Percentiles rank a stretch among this genome's conserved stretches.
Evolutionary conservation across 2,797 vertebrate genomes (phyloP).

Genomic region (Capromys pilorides): DNA sequence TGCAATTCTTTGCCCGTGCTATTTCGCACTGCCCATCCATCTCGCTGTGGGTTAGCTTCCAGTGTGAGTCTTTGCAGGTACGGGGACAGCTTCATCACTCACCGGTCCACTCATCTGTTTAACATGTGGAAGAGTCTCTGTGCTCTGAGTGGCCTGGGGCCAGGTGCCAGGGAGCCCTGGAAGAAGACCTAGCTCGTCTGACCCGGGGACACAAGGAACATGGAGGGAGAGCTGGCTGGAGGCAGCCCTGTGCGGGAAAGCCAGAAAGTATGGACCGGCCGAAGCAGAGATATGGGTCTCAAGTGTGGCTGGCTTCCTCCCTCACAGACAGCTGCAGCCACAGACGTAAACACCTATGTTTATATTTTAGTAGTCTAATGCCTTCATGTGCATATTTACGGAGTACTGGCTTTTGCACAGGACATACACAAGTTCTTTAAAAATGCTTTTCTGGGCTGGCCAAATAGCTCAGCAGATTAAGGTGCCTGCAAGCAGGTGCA

Average conservation of each 20-base stretch:
- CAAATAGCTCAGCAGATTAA: no score
- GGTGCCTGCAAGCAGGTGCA: no score
- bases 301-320: background rate
- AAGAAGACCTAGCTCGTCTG: rapidly evolving
- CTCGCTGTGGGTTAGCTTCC: background rate
- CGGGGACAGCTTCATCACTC: rapidly evolving
- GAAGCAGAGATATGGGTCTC: rapidly evolving
- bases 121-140: rapidly evolving
- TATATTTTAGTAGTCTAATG: background rate
- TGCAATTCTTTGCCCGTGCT: background rate
- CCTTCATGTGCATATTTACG: background rate
- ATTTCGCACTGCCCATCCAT: background rate
- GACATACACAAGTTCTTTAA: background rate
- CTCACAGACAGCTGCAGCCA: rapidly evolving
- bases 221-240: rapidly evolving
- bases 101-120: rapidly evolving
- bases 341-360: background rate
- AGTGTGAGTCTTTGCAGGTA: background rate
- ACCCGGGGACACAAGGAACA: no score
- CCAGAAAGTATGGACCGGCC: rapidly evolving
- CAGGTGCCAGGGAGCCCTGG: rapidly evolving
- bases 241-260: rapidly evolving
- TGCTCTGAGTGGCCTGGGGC: rapidly evolving
- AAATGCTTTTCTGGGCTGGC: background rate
- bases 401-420: background rate